Evolutionary conservation across 2,113 vertebrate genomes (phyloP).

Genomic region (Mirounga angustirostris): DNA sequence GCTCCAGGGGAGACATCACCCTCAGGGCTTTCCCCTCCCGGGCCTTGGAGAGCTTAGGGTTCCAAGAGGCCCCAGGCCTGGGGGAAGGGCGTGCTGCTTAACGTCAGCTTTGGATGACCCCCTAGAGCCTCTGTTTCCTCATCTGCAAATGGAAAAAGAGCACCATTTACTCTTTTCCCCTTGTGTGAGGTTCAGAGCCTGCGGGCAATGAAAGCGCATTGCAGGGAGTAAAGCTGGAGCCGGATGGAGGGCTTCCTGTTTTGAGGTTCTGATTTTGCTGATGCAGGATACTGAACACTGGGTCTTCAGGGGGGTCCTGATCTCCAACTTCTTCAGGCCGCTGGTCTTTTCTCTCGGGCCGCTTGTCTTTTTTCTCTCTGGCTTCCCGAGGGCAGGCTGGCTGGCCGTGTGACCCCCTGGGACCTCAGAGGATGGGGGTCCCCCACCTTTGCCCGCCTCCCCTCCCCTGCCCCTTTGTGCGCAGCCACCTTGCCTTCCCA

Average conservation of each 20-base stretch:
- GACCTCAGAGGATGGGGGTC: neutral
- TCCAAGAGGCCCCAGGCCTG: neutral
- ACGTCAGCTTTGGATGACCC: neutral
- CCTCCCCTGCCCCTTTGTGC: neutral
- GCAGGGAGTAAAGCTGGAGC: neutral
- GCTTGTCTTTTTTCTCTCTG: neutral
- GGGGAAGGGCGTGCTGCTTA: neutral
- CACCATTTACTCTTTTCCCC: neutral
- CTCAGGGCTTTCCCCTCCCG: rapidly evolving
- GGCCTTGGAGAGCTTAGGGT: neutral
- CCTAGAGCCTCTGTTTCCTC: neutral
- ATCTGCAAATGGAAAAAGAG: neutral
- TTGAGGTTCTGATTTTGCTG: neutral
- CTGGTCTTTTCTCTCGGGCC: neutral
- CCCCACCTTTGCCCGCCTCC: neutral
- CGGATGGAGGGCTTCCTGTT: neutral
- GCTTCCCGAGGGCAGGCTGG: neutral
- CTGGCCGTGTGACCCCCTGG: rapidly evolving
- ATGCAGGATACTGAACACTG: neutral
- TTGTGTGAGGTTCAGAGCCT: neutral
- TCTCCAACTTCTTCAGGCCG: neutral
- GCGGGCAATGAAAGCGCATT: neutral
- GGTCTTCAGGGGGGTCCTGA: neutral
- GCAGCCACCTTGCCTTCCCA: conserved; percentile 57
- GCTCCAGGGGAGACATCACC: neutral